Percentiles rank a stretch among this genome's conserved stretches.
phyloP scores from a whole-genome alignment of 2,888 invertebrate genomes.

The Calephelis perditalis region DNA sequence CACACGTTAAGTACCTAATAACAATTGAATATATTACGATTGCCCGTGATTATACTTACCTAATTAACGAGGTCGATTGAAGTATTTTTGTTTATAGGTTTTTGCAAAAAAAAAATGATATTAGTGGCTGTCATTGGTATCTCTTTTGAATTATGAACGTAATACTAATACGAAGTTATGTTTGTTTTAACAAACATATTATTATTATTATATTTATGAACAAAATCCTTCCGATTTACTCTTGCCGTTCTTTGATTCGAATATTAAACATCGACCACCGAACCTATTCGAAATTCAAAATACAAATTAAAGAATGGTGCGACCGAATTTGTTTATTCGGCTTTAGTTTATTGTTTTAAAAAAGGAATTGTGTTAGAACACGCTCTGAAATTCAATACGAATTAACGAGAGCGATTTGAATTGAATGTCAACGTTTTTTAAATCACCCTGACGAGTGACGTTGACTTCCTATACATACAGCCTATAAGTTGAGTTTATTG shows the following conservation, averaged over 20 bases:
- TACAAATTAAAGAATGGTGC: slow-evolving; percentile 39
- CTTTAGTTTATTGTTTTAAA: slow-evolving; percentile 39
- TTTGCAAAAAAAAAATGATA: too few species aligned
- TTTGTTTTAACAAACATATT: too few species aligned
- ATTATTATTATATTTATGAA: too few species aligned
- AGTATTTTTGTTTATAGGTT: too few species aligned
- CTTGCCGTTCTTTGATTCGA: slow-evolving; percentile 36
- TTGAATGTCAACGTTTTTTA: slow-evolving; percentile 37
- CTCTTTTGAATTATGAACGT: too few species aligned
- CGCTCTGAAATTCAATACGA: slow-evolving; percentile 71
- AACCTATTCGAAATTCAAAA: slow-evolving; percentile 39
- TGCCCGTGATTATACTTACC: too few species aligned
- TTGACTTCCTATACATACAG: slow-evolving; percentile 11
- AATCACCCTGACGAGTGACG: slow-evolving; percentile 11
- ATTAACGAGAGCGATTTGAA: slow-evolving; percentile 63
- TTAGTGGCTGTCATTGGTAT: too few species aligned
- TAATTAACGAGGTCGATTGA: too few species aligned
- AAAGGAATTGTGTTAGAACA: slow-evolving; percentile 43
- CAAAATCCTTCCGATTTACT: background rate
- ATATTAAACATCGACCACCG: slow-evolving; percentile 39
- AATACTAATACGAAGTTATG: too few species aligned
- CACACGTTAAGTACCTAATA: too few species aligned
- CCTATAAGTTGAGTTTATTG: background rate
- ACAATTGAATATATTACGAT: too few species aligned
- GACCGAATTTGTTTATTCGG: slow-evolving; percentile 34